Evolutionary conservation across 2,797 vertebrate genomes (phyloP).

Genomic region (Etheostoma nigrum): DNA sequence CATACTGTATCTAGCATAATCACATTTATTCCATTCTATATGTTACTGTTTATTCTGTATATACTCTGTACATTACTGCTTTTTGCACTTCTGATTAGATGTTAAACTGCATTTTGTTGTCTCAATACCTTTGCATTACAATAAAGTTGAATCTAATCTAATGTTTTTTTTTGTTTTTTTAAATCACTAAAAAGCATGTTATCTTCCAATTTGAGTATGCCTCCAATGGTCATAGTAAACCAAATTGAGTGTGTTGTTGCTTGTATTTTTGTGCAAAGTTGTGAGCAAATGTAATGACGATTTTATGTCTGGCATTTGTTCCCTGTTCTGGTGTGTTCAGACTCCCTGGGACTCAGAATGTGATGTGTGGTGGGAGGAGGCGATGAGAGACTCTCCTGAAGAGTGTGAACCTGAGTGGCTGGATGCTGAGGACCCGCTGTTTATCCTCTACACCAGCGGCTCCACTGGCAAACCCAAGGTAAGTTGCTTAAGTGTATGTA

Average conservation of each 20-base stretch:
- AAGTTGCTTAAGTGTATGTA: neutral
- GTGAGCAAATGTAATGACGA: slow-evolving; percentile 24
- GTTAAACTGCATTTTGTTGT: neutral
- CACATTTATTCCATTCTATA: neutral
- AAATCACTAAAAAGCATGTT: too few relatives aligned
- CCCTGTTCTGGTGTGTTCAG: slow-evolving; percentile 56
- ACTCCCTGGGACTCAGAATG: slow-evolving; percentile 79
- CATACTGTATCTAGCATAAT: neutral
- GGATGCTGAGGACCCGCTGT: slow-evolving; percentile 88
- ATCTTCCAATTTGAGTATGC: neutral
- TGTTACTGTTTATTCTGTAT: neutral
- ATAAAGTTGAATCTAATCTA: too few relatives aligned
- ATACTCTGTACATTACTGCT: neutral
- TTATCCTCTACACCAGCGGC: slow-evolving; percentile 88
- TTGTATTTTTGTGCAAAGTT: neutral
- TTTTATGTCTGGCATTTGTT: slow-evolving; percentile 34
- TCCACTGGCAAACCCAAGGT: slow-evolving; percentile 89
- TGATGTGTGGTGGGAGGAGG: slow-evolving; percentile 86
- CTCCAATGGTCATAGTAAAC: slow-evolving; percentile 1
- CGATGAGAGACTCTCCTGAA: slow-evolving; percentile 74
- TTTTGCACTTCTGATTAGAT: neutral
- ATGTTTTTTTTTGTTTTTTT: too few relatives aligned
- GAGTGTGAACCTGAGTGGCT: slow-evolving; percentile 89
- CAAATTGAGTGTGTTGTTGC: slow-evolving; percentile 5
- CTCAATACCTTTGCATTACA: too few relatives aligned